phyloP scores from a whole-genome alignment of 2,888 invertebrate genomes.

The Punctoribates punctum region DNA sequence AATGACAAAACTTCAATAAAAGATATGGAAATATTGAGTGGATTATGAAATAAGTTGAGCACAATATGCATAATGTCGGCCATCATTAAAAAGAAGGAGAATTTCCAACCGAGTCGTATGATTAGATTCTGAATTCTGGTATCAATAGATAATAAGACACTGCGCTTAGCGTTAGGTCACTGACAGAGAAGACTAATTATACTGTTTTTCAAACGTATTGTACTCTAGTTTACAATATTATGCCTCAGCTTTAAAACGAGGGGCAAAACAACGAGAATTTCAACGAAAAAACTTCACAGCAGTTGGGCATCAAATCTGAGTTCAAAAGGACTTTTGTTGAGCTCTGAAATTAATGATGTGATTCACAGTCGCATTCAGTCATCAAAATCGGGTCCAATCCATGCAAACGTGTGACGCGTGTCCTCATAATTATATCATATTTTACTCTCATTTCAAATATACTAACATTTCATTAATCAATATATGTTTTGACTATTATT shows the following conservation, averaged over 20 bases:
- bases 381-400: background rate
- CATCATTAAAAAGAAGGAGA: background rate
- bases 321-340: background rate
- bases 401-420: conserved; percentile 14
- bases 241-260: conserved; percentile 14
- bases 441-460: conserved; percentile 3
- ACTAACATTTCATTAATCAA: background rate
- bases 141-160: conserved; percentile 24
- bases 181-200: conserved; percentile 32
- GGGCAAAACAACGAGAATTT: background rate
- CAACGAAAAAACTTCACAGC: conserved; percentile 4
- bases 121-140: background rate
- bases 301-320: background rate
- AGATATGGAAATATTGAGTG: background rate
- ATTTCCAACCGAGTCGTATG: background rate
- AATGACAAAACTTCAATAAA: background rate
- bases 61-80: too few species aligned
- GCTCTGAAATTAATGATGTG: conserved; percentile 22
- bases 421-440: conserved; percentile 19
- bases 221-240: background rate
- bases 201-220: background rate
- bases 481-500: background rate
- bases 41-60: too few species aligned
- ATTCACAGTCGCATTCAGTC: background rate
- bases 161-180: conserved; percentile 14